A percentile compares a stretch with the other conserved stretches of the same genome.
Conservation (phyloP, 2,797 vertebrate genomes). For the Kryptolebias ocellatus region DNA sequence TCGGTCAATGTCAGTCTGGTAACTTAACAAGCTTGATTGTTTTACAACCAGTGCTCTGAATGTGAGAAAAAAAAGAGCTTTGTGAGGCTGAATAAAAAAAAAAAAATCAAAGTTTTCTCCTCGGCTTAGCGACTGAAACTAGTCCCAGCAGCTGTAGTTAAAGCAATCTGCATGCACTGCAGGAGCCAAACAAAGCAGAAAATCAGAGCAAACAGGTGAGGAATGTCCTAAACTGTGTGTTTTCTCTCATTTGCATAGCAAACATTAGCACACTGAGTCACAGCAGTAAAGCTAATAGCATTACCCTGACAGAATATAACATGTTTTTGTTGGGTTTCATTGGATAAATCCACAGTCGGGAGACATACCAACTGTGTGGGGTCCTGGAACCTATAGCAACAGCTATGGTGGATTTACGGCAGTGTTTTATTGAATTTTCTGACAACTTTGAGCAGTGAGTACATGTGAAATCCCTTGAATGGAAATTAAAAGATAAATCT, state of each 20-base stretch:
- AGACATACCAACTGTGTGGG: not conserved
- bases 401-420: not conserved
- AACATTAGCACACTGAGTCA: not conserved
- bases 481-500: not conserved
- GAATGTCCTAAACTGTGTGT: not conserved
- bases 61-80: conserved; percentile 4
- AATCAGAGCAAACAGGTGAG: not conserved
- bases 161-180: not conserved
- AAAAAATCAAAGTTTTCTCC: not conserved
- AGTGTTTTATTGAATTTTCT: not conserved
- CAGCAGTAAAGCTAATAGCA: conserved; percentile 8
- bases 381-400: not conserved
- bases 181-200: not conserved
- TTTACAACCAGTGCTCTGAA: not conserved
- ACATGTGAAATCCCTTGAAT: not conserved
- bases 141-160: not conserved
- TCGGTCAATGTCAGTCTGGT: conserved; percentile 32
- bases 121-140: not conserved
- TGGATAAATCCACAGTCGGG: not conserved
- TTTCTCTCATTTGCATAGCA: conserved; percentile 15
- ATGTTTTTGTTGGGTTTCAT: conserved; percentile 2
- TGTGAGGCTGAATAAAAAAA: not conserved
- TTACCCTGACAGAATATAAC: not conserved
- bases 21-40: conserved; percentile 14
- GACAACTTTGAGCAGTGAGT: not conserved